Conservation (phyloP, 2,113 vertebrate species). For the Pterocles orientalis region DNA sequence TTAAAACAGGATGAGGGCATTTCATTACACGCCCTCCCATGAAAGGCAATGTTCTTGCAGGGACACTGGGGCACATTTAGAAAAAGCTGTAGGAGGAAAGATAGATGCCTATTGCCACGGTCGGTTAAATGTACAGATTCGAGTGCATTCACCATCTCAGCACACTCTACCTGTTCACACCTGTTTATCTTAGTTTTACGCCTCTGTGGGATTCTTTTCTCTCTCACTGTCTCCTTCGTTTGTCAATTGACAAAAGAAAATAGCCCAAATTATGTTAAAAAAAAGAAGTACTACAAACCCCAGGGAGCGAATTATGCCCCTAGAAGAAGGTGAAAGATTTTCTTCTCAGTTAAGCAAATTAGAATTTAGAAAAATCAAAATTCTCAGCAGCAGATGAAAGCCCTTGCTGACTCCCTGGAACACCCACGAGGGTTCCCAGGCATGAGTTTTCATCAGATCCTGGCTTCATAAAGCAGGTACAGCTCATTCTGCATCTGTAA, state of each 20-base stretch:
- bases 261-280: background rate
- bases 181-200: background rate
- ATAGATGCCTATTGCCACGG: background rate
- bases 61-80: background rate
- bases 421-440: background rate
- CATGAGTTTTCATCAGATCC: background rate
- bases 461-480: background rate
- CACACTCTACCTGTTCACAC: background rate
- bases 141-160: background rate
- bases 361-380: background rate
- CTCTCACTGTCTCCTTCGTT: background rate
- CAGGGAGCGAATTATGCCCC: background rate
- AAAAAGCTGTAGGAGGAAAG: background rate
- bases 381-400: background rate
- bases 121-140: background rate
- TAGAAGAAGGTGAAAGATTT: conserved; percentile 18
- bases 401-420: background rate
- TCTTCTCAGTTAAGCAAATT: background rate
- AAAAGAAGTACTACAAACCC: background rate
- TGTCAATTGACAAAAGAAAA: background rate
- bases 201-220: background rate
- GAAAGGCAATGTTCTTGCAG: background rate
- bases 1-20: conserved; percentile 12
- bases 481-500: background rate
- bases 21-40: conserved; percentile 25